A percentile compares a stretch with the other conserved stretches of the same genome.
Evolutionary conservation across 2,888 invertebrate genomes (phyloP).

Genomic region (Nymphalis c-album): DNA sequence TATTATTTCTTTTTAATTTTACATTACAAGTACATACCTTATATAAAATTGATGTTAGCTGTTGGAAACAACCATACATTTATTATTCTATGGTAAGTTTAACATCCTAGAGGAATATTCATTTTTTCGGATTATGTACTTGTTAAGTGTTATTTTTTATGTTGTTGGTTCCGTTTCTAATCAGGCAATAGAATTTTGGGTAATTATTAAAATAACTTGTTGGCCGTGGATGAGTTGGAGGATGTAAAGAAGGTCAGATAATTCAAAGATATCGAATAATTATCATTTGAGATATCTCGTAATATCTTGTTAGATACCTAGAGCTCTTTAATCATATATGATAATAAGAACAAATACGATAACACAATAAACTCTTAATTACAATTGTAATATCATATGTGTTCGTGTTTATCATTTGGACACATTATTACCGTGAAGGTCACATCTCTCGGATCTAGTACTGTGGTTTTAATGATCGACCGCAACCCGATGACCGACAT

Average conservation of each 20-base stretch:
- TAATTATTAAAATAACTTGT: background rate
- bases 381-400: background rate
- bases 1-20: no score
- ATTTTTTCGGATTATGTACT: no score
- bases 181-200: background rate
- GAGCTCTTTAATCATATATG: no score
- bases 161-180: background rate
- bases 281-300: background rate
- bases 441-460: conserved; percentile 28
- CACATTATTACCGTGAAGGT: conserved; percentile 29
- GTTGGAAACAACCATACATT: no score
- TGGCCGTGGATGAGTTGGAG: background rate
- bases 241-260: background rate
- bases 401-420: conserved; percentile 28
- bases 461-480: conserved; percentile 34
- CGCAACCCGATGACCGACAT: conserved; percentile 37
- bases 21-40: no score
- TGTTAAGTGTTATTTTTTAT: background rate
- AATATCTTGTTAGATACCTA: no score
- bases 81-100: no score
- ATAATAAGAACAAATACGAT: no score
- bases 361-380: background rate
- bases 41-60: no score
- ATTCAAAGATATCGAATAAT: no score
- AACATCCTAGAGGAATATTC: no score